Evolutionary conservation across 2,888 invertebrate genomes (phyloP).

Genomic region (Campoplex nolae): DNA sequence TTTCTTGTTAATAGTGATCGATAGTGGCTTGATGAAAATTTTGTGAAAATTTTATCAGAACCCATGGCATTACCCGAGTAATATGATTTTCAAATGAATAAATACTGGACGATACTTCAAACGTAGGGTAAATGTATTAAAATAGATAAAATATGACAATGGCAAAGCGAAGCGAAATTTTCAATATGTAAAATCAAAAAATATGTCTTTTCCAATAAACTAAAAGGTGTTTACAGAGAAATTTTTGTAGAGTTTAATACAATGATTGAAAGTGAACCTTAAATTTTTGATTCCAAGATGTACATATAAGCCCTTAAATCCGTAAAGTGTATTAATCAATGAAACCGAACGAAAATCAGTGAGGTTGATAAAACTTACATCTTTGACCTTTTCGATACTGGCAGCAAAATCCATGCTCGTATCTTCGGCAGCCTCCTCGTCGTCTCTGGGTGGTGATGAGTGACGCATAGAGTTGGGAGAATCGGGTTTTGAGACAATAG

Average conservation of each 20-base stretch:
- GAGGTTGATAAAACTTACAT: slow-evolving; percentile 88
- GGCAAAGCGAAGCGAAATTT: background rate
- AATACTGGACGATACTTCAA: too few relatives aligned
- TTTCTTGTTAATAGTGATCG: too few relatives aligned
- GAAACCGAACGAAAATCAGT: slow-evolving; percentile 25
- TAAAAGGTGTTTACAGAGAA: too few relatives aligned
- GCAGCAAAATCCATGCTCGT: slow-evolving; percentile 93
- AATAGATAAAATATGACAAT: too few relatives aligned
- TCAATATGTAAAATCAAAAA: background rate
- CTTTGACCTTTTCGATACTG: slow-evolving; percentile 97
- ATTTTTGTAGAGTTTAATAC: background rate
- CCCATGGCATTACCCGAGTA: too few relatives aligned
- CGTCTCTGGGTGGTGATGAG: slow-evolving; percentile 84
- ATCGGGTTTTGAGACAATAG: slow-evolving; percentile 79
- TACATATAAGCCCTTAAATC: background rate
- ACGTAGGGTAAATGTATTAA: too few relatives aligned
- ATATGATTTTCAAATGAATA: too few relatives aligned
- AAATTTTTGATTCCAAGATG: background rate
- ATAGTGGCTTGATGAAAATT: too few relatives aligned
- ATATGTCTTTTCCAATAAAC: too few relatives aligned
- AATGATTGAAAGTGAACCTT: background rate
- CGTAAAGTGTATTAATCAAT: background rate
- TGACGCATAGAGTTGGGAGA: slow-evolving; percentile 79
- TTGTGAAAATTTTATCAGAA: too few relatives aligned
- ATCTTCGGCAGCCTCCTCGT: slow-evolving; percentile 85